A percentile compares a stretch with the other conserved stretches of the same genome.
Evolutionary conservation across 2,113 vertebrate genomes (phyloP).

Genomic region (Junco hyemalis): DNA sequence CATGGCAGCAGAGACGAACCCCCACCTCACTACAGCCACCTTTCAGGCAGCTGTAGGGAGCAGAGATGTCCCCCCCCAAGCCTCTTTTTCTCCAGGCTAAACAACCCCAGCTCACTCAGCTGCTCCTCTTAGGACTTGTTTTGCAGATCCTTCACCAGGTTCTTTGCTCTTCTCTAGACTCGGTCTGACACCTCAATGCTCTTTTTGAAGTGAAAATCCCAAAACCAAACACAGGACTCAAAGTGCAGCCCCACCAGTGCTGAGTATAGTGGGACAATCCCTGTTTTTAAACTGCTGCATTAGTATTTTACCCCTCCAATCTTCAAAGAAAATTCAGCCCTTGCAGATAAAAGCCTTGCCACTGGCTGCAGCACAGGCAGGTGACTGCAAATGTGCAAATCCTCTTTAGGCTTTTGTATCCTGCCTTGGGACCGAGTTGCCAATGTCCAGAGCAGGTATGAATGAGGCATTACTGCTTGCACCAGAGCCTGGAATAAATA

Average conservation of each 20-base stretch:
- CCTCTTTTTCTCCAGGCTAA: not conserved
- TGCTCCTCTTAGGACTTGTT: not conserved
- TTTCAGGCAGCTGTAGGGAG: not conserved
- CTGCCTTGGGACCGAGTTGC: not conserved
- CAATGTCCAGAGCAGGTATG: not conserved
- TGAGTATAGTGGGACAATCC: not conserved
- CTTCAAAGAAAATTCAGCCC: not conserved
- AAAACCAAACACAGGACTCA: not conserved
- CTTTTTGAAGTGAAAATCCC: not conserved
- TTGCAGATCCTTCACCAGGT: not conserved
- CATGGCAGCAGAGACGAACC: not conserved
- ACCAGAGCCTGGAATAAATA: not conserved
- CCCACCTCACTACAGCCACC: not conserved
- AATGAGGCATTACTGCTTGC: not conserved
- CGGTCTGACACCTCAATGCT: accelerated
- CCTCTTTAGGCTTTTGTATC: not conserved
- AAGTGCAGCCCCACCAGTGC: not conserved
- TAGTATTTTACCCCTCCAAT: not conserved
- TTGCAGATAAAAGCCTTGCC: not conserved
- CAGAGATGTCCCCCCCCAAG: not conserved
- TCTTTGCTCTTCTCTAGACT: not conserved
- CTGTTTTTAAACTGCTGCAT: not conserved
- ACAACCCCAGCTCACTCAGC: not conserved
- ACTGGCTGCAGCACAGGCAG: not conserved
- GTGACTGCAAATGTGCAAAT: not conserved